Base-by-base conservation (phyloP, 2,888 invertebrate species). In the Sialis fuliginosa region DNA sequence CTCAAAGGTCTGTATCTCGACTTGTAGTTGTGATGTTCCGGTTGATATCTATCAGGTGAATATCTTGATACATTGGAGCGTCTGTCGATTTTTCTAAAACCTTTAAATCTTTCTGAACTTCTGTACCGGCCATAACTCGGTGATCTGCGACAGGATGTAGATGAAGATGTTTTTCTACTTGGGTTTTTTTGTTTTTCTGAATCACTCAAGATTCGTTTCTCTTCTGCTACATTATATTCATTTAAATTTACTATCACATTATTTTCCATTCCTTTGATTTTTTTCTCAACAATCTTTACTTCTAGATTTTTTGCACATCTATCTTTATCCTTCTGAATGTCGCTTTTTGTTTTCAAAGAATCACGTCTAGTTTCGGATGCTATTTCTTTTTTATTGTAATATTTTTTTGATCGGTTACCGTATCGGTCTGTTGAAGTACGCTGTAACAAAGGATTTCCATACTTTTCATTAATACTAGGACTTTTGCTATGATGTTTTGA, bases 301-400 rank as follows among this genome's bases (percentile, higher is more conserved):
- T 64, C 62, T 50, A 60, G 58, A 50, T 63, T 60, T 51, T 64
- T 63, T 6, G 60, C 61, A 53, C 60, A 62, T 48, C 60, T 62
- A 35, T 58, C 58, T 54, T 66, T 67, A 52, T 67, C 63, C 44
- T 56, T 56, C 48, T 62, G 58, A 44, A 68, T 66, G 49, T 64
- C 68, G 12, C 65, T 54, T 51, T 57, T 60, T 2, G 66, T 66
- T 57, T 67, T 67, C 39, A 58, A 59, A 2, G 66, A 66, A 57
- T 68, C 67, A 42, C 67, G 56, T 48, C 63, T 53, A 33, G 50
- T 2, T 33, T 35, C 30, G 13, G 10, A 22, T 22, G 22, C 4
- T 22, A 22, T 22, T 22, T 22, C 22, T 22, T 22, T 22, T 22
- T 22, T 22, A 4, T 22, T n/a, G n/a, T n/a, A 45, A 40, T 9